Evolutionary conservation across 2,113 vertebrate species (phyloP).

Genomic region (Macaca nemestrina): DNA sequence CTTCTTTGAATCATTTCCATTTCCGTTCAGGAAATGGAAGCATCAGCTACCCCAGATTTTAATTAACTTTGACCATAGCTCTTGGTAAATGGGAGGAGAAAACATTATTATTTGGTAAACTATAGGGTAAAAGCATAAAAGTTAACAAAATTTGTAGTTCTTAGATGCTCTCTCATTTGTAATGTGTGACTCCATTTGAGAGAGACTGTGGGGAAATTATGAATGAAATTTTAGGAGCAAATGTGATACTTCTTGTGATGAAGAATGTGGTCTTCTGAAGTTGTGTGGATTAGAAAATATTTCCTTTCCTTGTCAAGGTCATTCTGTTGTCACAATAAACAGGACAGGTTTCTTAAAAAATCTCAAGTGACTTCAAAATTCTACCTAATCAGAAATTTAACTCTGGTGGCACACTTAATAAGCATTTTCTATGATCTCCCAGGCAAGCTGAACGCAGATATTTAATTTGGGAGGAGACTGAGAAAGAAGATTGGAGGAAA

Average conservation of each 20-base stretch:
- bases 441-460: no score
- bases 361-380: neutral
- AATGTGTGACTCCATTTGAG: neutral
- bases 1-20: constrained; percentile 24
- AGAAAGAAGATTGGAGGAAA: neutral
- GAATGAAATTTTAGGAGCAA: neutral
- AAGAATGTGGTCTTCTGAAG: neutral
- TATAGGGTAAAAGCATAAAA: neutral
- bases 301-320: neutral
- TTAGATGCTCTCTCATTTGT: neutral
- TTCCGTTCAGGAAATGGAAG: neutral
- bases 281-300: neutral
- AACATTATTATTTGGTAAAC: constrained; percentile 15
- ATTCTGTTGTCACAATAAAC: neutral
- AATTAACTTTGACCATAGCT: constrained; percentile 11
- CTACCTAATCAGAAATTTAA: neutral
- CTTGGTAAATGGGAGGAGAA: neutral
- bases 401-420: neutral
- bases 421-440: neutral
- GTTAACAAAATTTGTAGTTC: neutral
- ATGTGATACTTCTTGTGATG: neutral
- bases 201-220: neutral
- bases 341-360: neutral
- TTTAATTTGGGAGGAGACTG: neutral
- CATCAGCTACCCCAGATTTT: constrained; percentile 43